Percentiles rank a stretch among this genome's conserved stretches.
phyloP scores from a whole-genome alignment of 2,888 invertebrate genomes.

The Gymnocheta viridis region DNA sequence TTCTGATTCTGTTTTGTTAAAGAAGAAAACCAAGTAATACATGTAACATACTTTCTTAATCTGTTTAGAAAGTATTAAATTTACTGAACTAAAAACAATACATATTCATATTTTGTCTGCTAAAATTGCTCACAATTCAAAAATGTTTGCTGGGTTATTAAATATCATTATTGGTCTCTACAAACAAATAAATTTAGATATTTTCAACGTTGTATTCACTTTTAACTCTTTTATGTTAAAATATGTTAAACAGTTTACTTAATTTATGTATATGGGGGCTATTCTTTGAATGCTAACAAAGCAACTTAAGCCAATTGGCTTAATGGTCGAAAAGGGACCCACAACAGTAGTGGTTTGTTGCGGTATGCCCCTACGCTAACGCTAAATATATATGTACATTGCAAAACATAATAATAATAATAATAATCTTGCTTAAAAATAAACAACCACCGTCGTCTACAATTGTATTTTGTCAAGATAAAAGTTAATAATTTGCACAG shows the following conservation, averaged over 20 bases:
- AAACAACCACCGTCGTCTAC: constrained; percentile 7
- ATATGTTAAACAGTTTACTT: constrained; percentile 66
- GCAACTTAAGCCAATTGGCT: constrained; percentile 9
- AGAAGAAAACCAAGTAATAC: too few relatives aligned
- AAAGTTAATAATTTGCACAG: not conserved
- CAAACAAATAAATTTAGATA: constrained; percentile 5
- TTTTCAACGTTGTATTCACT: constrained; percentile 9
- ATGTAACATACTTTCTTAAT: not conserved
- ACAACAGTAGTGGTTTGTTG: not conserved
- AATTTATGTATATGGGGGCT: constrained; percentile 67
- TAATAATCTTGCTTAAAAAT: constrained; percentile 31
- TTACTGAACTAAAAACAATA: not conserved
- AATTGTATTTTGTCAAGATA: constrained; percentile 6
- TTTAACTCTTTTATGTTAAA: constrained; percentile 51
- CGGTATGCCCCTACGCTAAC: not conserved
- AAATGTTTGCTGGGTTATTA: constrained; percentile 28
- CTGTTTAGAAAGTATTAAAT: not conserved
- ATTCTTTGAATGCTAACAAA: constrained; percentile 52
- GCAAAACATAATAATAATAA: not conserved
- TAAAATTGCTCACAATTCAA: too few relatives aligned
- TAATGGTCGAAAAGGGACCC: not conserved
- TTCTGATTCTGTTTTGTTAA: too few relatives aligned
- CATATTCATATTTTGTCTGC: too few relatives aligned
- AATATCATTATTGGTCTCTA: constrained; percentile 2
- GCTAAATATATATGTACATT: constrained; percentile 34